Conservation (phyloP, 2,797 vertebrate species). For the Channallabes apus region DNA sequence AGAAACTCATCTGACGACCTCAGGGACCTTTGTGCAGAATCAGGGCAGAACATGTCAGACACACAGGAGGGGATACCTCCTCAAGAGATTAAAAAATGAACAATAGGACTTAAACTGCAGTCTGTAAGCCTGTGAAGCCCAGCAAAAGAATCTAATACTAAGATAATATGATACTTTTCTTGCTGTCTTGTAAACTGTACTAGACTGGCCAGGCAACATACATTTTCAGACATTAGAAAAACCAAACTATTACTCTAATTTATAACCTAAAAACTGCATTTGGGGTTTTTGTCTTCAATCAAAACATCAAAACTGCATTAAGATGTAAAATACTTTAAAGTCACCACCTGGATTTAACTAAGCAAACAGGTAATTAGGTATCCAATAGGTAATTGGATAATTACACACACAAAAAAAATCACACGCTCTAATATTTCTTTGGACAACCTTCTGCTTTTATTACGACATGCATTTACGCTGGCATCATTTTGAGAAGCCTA, state of each 20-base stretch:
- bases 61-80: neutral
- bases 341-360: no score
- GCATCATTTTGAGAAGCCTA: no score
- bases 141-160: neutral
- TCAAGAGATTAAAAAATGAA: conserved; percentile 4
- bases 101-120: neutral
- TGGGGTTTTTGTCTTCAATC: neutral
- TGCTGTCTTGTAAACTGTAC: neutral
- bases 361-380: no score
- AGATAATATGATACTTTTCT: neutral
- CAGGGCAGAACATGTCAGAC: conserved; percentile 8
- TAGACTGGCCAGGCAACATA: neutral
- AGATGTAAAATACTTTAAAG: neutral
- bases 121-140: neutral
- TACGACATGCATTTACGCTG: no score
- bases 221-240: neutral
- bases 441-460: no score
- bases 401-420: no score
- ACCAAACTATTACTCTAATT: neutral
- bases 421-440: no score
- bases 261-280: neutral
- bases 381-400: no score
- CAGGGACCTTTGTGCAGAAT: conserved; percentile 1
- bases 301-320: neutral
- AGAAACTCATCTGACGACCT: conserved; percentile 18